Evolutionary conservation across 2,888 invertebrate species (phyloP).

Genomic region (Auanema freiburgensis): DNA sequence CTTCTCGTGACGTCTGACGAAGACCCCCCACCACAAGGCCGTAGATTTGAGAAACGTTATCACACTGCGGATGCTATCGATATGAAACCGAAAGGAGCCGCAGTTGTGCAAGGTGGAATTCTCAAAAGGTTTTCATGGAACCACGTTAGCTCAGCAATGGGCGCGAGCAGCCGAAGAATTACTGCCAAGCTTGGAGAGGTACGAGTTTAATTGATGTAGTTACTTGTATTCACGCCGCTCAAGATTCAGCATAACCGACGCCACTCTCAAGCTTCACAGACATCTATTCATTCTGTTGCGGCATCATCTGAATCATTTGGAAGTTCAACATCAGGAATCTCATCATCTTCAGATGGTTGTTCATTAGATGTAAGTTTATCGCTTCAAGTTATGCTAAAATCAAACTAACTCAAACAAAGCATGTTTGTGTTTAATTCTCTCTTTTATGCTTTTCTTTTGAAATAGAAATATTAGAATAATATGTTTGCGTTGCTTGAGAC

Average conservation of each 20-base stretch:
- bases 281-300: constrained; percentile 41
- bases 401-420: background rate
- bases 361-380: constrained; percentile 2
- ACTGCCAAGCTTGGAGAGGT: constrained; percentile 27
- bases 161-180: constrained; percentile 41
- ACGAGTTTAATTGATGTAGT: background rate
- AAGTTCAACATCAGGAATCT: constrained; percentile 62
- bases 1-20: constrained; percentile 36
- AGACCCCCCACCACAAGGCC: constrained; percentile 25
- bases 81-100: constrained; percentile 43
- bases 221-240: background rate
- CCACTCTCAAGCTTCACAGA: constrained; percentile 54
- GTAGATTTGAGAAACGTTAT: constrained; percentile 47
- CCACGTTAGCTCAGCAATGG: constrained; percentile 32
- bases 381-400: background rate
- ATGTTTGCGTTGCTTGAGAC: no score
- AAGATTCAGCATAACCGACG: constrained; percentile 44
- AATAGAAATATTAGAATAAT: no score
- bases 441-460: background rate
- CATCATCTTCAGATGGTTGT: constrained; percentile 21
- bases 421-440: no score
- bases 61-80: constrained; percentile 72
- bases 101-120: constrained; percentile 30
- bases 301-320: constrained; percentile 59
- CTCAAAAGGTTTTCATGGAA: constrained; percentile 51